Percentiles rank a stretch among this genome's conserved stretches.
These are phyloP conservation scores for Panurus biarmicus DNA, from an alignment of 2,113 vertebrate genomes.

Conservation along the genomic window DNA sequence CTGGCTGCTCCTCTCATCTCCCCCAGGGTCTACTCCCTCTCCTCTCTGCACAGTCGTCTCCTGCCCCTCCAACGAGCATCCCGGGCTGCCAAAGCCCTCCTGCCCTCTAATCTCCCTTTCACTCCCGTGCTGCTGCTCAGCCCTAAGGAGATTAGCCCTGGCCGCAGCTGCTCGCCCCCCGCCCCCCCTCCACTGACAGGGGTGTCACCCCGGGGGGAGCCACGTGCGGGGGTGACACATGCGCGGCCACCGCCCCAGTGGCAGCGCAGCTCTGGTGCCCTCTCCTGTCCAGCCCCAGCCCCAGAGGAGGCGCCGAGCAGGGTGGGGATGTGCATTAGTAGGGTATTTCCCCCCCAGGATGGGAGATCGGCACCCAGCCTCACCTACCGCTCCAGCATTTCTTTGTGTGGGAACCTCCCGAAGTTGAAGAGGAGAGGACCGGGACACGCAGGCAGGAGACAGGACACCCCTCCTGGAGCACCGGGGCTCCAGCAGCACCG, in stretches of 20 bases:
- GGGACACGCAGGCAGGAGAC: fast-evolving
- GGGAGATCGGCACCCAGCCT: not conserved
- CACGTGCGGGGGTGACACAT: not conserved
- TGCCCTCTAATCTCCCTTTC: conserved; percentile 32
- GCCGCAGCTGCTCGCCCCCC: not conserved
- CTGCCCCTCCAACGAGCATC: not conserved
- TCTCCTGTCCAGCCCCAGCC: not conserved
- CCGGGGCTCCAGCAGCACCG: not conserved
- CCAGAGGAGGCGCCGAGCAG: not conserved
- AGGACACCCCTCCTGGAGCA: not conserved
- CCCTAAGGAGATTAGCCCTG: conserved; percentile 19
- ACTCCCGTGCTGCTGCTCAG: not conserved
- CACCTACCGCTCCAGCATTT: fast-evolving
- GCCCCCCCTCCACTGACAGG: not conserved
- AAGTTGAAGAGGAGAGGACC: fast-evolving
- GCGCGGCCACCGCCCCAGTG: not conserved
- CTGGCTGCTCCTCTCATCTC: not conserved
- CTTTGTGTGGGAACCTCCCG: not conserved
- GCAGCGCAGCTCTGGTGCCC: not conserved
- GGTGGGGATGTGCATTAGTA: fast-evolving
- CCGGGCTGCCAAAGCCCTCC: not conserved
- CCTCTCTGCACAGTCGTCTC: not conserved
- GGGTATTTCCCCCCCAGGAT: too few species aligned
- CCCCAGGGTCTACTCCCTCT: not conserved
- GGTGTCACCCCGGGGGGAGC: not conserved